Base-by-base conservation (phyloP, 2,113 vertebrate species). In the Polypterus bichir region DNA sequence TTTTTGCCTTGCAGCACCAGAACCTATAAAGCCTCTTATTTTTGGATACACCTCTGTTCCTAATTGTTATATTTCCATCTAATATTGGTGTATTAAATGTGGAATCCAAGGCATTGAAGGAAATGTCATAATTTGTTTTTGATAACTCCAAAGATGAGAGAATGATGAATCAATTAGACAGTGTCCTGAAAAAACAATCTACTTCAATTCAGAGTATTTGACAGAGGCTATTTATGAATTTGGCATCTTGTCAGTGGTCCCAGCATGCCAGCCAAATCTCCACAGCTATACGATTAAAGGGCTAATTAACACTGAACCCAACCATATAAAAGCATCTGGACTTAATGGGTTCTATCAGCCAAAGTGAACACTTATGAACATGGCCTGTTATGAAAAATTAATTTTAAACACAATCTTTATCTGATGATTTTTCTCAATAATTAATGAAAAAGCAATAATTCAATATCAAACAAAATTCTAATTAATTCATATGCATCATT, bases 221-320 rank as follows among this genome's bases (percentile, higher is more conserved):
- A 54, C 51, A 62, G 44, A 6, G 52, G 61, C 61, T 62, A 9
- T 54, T 54, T 44, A 48, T 46, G 45, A 54, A 47, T 54, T 54
- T 54, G 61, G 44, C 51, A 47, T 54, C 44, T 49, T 54, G 45
- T 52, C 61, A 62, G 61, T 46, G 9, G 52, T 62, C 44, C 51
- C 61, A 54, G 61, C 49, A 46, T 54, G 51, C 61, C 61, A 54
- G 51, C 51, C 49, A 62, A 54, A 52, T 52, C 49, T 54, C 48
- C 11, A 61, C 47, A 45, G 49, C 60, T 52, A 54, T 10, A n/a
- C 9, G 27, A 45, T 62, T 62, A 62, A 27, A 54, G 51, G 54
- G 53, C 61, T 53, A 62, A 62, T 62, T 62, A 62, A 62, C 61
- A 54, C 54, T 62, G 61, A 47, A 62, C 54, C 61, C 53, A 62